Base-by-base conservation (phyloP, 2,113 vertebrate genomes). In the Chionodraco myersi region DNA sequence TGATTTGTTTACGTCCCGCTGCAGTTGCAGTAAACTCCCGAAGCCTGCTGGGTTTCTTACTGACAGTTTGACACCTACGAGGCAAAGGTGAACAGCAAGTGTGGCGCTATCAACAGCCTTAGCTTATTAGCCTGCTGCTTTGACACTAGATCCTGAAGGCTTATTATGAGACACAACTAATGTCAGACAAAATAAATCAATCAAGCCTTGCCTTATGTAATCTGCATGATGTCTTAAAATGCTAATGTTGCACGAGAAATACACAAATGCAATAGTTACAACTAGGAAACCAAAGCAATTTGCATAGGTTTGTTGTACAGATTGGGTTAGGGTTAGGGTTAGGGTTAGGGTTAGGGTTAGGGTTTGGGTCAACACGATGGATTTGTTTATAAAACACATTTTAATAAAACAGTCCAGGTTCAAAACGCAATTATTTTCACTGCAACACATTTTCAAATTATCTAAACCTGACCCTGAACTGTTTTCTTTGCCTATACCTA, bases 41-140 rank as follows among this genome's bases (percentile, higher is more conserved):
- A 56, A 64, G 80, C 59, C 78, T 71, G 84, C 59, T 47, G 81
- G 51, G 72, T 62, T 89, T 83, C 67, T 79, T 12, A 73, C 81
- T 89, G 86, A 92, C 91, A 90, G 76, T 78, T 80, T 90, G 86
- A 88, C 88, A 92, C 84, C 80, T 77, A 14, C 44, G 16, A 83
- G 85, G 85, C 86, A 92, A 88, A 92, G 88, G 89, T 89, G 88
- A 91, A 70, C 34, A 30, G 57, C 62, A 67, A 87, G 78, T 82
- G 88, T 84, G 88, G 75, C 23, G 66, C 89, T 88, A 93, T 90
- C 87, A 90, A 86, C 92, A 89, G 82, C 86, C 64, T 76, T 23
- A 52, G 86, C 90, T 86, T 80, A 88, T 93, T 91, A 93, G 88
- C 79, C 75, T 59, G 80, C 74, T 64, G 88, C 83, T 86, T 53